These are phyloP conservation scores for Caenorhabditis remanei DNA, from an alignment of 1,140 invertebrate species.

Conservation along the genomic window DNA sequence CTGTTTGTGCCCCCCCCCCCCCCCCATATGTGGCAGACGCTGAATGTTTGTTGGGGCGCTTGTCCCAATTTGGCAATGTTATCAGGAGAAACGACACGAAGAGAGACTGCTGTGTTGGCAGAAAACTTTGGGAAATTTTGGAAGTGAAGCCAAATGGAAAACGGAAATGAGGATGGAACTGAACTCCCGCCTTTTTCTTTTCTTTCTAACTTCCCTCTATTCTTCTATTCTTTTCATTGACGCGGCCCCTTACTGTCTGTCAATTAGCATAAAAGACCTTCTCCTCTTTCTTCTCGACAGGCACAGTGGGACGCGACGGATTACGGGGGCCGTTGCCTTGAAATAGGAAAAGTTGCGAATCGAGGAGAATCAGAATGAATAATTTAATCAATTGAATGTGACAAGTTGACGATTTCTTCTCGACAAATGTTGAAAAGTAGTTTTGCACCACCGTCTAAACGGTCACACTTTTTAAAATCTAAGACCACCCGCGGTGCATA, in stretches of 20 bases:
- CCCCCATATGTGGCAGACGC: conserved; percentile 30
- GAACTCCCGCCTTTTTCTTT: conserved; percentile 28
- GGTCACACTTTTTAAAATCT: conserved; percentile 15
- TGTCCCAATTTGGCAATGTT: conserved; percentile 46
- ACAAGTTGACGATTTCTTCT: conserved; percentile 13
- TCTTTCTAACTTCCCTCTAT: not conserved
- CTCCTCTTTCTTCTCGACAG: conserved; percentile 8
- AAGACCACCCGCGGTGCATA: conserved; percentile 28
- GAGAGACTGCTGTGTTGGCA: conserved; percentile 14
- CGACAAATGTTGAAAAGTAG: not conserved
- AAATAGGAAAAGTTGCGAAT: conserved; percentile 43
- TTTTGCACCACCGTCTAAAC: not conserved
- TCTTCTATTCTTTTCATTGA: conserved; percentile 29
- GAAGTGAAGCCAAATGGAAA: not conserved
- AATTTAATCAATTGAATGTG: conserved; percentile 21
- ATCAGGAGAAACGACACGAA: not conserved
- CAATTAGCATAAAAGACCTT: conserved; percentile 56
- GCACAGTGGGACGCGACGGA: conserved; percentile 49
- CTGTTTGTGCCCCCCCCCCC: conserved; percentile 17
- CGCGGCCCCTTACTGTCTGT: conserved; percentile 53
- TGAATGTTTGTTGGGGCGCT: conserved; percentile 38
- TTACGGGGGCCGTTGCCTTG: conserved; percentile 36
- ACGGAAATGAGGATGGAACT: conserved; percentile 17
- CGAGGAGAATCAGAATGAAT: not conserved
- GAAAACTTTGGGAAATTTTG: not conserved